These are phyloP conservation scores for Acrocyrtus sp. DNA, from an alignment of 2,888 invertebrate species.

Conservation along the genomic window DNA sequence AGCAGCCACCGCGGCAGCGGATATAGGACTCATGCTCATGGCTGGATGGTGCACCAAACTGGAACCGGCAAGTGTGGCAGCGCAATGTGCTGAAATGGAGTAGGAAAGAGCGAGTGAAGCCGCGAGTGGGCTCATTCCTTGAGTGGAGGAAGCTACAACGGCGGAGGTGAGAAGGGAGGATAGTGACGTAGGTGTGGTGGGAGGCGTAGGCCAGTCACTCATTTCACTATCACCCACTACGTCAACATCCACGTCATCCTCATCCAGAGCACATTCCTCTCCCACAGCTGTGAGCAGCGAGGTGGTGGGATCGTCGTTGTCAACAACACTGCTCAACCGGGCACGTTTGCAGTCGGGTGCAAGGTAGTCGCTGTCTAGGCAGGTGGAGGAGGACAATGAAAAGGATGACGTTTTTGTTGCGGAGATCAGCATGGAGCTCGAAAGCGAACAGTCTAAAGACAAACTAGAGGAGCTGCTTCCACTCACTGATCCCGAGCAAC, in stretches of 20 bases:
- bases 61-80: conserved; percentile 39
- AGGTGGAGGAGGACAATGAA: conserved; percentile 9
- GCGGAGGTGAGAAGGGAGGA: conserved; percentile 27
- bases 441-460: conserved; percentile 38
- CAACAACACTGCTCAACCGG: conserved; percentile 70
- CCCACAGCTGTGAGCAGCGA: conserved; percentile 50
- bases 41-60: conserved; percentile 29
- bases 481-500: conserved; percentile 11
- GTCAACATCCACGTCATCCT: conserved; percentile 61
- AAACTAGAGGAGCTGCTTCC: background rate
- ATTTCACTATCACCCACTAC: conserved; percentile 60
- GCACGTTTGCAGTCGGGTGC: conserved; percentile 31
- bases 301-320: conserved; percentile 65
- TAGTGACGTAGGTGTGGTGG: conserved; percentile 52
- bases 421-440: conserved; percentile 45
- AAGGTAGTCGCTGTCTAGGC: conserved; percentile 10
- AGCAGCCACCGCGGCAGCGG: conserved; percentile 36
- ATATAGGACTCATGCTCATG: conserved; percentile 38
- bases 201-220: conserved; percentile 62
- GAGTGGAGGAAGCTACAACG: conserved; percentile 27
- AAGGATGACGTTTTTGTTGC: conserved; percentile 2
- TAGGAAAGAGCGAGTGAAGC: conserved; percentile 45
- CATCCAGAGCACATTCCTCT: conserved; percentile 53
- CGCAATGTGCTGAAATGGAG: conserved; percentile 41
- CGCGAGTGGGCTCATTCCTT: conserved; percentile 34